These are phyloP conservation scores for Spatulosminthurus flaviceps DNA, from an alignment of 2,888 invertebrate genomes.

Conservation along the genomic window DNA sequence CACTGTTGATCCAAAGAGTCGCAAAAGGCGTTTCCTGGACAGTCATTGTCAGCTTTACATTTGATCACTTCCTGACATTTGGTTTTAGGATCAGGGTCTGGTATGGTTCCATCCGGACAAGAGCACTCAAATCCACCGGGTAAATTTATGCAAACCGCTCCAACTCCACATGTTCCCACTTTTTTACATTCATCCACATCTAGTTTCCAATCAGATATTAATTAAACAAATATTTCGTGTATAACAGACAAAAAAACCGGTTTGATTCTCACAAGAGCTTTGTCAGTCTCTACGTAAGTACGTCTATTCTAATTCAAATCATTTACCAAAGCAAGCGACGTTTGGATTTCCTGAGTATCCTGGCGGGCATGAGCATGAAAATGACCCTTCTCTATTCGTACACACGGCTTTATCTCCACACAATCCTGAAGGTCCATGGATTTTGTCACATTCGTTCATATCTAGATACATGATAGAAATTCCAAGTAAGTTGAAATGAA, in stretches of 20 bases:
- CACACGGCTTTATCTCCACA: conserved; percentile 87
- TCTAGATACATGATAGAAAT: too few relatives aligned
- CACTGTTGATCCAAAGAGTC: conserved; percentile 78
- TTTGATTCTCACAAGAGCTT: background rate
- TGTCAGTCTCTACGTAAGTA: too few relatives aligned
- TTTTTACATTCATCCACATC: conserved; percentile 85
- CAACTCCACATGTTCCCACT: conserved; percentile 78
- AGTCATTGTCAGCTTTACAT: conserved; percentile 79
- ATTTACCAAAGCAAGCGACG: conserved; percentile 74
- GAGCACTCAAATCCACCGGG: conserved; percentile 81
- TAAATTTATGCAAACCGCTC: conserved; percentile 81
- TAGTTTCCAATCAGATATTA: conserved; percentile 57
- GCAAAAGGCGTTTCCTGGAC: conserved; percentile 90
- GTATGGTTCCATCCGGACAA: conserved; percentile 82
- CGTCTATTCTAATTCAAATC: background rate
- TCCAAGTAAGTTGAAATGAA: background rate
- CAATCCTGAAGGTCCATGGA: conserved; percentile 79
- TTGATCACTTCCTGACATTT: conserved; percentile 84
- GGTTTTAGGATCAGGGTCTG: conserved; percentile 84
- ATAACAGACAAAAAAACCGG: background rate
- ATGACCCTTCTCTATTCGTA: conserved; percentile 82
- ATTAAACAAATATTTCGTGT: background rate
- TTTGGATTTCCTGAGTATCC: conserved; percentile 88
- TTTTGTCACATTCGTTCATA: conserved; percentile 86
- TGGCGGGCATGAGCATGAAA: conserved; percentile 79